phyloP scores from a whole-genome alignment of 2,797 vertebrate genomes.

The Alca torda region DNA sequence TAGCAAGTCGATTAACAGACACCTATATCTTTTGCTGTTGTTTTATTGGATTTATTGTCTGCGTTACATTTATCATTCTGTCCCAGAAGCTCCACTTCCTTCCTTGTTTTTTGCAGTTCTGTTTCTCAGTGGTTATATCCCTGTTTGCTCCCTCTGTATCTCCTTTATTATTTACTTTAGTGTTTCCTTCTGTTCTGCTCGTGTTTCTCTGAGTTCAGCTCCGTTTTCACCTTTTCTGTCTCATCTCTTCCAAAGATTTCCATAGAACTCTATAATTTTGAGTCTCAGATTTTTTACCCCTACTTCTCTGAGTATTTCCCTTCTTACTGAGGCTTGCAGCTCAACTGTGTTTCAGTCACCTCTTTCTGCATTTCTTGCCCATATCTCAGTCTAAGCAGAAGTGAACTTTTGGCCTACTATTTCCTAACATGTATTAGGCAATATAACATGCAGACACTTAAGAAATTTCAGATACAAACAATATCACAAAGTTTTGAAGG shows the following conservation, averaged over 20 bases:
- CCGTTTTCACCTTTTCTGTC: background rate
- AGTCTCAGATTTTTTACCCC: background rate
- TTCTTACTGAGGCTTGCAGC: background rate
- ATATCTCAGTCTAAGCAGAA: background rate
- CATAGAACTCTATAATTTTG: background rate
- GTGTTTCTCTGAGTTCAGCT: background rate
- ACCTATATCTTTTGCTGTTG: background rate
- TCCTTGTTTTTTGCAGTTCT: background rate
- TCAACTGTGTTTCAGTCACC: background rate
- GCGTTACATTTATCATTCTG: background rate
- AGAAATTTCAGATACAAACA: background rate
- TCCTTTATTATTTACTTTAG: background rate
- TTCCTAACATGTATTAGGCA: background rate
- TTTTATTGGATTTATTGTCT: background rate
- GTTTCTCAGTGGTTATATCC: background rate
- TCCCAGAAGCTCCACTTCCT: background rate
- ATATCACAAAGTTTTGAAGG: background rate
- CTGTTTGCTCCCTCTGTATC: background rate
- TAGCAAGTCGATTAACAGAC: background rate
- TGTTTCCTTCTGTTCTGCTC: background rate
- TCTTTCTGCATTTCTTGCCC: background rate
- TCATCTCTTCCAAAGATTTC: background rate
- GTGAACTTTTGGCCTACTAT: background rate
- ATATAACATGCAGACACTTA: background rate
- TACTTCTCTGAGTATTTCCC: background rate